phyloP scores from a whole-genome alignment of 1,140 invertebrate species.

The Planococcus citri region DNA sequence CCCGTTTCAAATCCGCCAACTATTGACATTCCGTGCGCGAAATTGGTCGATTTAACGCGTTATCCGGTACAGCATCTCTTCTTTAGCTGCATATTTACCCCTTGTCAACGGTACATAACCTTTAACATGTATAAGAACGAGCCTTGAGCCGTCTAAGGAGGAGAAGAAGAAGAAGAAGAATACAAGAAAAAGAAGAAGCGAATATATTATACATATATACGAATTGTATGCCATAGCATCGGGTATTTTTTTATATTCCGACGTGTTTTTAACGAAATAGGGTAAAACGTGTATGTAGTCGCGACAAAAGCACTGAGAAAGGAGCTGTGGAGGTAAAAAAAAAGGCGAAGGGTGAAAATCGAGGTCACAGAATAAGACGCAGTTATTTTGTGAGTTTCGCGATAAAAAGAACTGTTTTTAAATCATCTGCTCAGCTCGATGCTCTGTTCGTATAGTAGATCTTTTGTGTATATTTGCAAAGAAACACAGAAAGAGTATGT shows the following conservation, averaged over 20 bases:
- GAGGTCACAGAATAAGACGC: not conserved
- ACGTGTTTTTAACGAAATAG: not conserved
- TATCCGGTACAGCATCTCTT: too few species aligned
- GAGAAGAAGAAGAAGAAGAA: too few species aligned
- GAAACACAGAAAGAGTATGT: not conserved
- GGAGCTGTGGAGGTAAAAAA: not conserved
- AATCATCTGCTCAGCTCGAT: not conserved
- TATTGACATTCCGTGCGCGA: too few species aligned
- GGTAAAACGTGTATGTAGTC: not conserved
- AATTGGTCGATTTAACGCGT: too few species aligned
- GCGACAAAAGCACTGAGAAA: not conserved
- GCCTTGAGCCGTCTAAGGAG: too few species aligned
- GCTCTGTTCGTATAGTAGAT: too few species aligned
- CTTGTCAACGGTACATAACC: not conserved
- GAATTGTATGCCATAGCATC: too few species aligned
- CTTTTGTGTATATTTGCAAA: not conserved
- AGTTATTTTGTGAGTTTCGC: not conserved
- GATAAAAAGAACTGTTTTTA: not conserved
- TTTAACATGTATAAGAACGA: not conserved
- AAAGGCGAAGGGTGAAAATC: not conserved
- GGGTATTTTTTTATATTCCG: not conserved
- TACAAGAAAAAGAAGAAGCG: not conserved
- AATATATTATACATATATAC: not conserved
- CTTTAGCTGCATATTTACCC: not conserved
- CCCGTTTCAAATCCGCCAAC: too few species aligned